Evolutionary conservation across 2,797 vertebrate genomes (phyloP).

Genomic region (Valencia hispanica): DNA sequence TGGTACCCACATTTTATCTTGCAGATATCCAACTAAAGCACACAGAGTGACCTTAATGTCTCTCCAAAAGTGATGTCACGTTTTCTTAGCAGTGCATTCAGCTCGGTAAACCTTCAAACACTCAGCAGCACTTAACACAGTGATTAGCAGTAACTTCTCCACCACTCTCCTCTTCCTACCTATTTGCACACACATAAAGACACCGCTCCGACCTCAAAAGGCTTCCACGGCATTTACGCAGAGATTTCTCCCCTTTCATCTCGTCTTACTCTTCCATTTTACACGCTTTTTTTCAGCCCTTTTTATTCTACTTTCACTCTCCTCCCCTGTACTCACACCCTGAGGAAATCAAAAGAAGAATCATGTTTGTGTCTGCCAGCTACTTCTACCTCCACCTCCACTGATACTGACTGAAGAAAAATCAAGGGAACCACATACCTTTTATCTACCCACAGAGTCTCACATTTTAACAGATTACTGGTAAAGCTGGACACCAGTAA

Average conservation of each 20-base stretch:
- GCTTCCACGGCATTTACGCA: constrained; percentile 37
- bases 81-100: constrained; percentile 34
- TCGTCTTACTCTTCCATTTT: constrained; percentile 24
- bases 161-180: constrained; percentile 16
- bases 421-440: constrained; percentile 72
- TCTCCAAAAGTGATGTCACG: constrained; percentile 21
- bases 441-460: constrained; percentile 78
- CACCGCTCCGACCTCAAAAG: constrained; percentile 41
- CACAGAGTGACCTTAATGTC: not conserved
- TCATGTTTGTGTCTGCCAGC: constrained; percentile 63
- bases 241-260: constrained; percentile 33
- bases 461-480: constrained; percentile 79
- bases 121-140: constrained; percentile 55
- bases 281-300: constrained; percentile 11
- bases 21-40: not conserved
- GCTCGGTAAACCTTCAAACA: constrained; percentile 47
- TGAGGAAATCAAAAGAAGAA: constrained; percentile 62
- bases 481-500: constrained; percentile 70
- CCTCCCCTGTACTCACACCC: constrained; percentile 42
- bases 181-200: not conserved
- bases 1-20: constrained; percentile 12
- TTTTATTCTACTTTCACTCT: constrained; percentile 39
- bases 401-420: constrained; percentile 64
- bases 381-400: constrained; percentile 59
- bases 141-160: constrained; percentile 44